Percentiles rank a stretch among this genome's conserved stretches.
Evolutionary conservation across 2,113 vertebrate genomes (phyloP).

Genomic region (Menura novaehollandiae): DNA sequence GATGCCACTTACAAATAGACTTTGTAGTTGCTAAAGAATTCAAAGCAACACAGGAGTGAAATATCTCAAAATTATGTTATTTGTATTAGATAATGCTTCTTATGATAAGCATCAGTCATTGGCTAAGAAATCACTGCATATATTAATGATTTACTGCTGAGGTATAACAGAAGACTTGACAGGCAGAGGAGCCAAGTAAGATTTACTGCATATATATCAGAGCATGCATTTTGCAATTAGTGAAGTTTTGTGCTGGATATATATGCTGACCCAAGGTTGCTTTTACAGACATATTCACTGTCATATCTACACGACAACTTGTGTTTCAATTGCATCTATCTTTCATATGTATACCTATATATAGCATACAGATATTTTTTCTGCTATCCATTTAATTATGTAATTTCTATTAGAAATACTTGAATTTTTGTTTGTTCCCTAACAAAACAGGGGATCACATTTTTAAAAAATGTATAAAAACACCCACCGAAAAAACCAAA

Average conservation of each 20-base stretch:
- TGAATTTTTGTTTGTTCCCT: background rate
- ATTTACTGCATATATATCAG: background rate
- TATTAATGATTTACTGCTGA: background rate
- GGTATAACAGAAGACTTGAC: background rate
- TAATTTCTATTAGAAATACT: background rate
- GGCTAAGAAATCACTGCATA: background rate
- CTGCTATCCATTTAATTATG: background rate
- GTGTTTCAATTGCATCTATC: background rate
- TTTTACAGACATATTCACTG: background rate
- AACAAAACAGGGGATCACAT: accelerated
- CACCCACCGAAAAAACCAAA: background rate
- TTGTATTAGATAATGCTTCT: background rate
- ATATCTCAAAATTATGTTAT: background rate
- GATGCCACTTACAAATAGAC: background rate
- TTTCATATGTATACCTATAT: background rate
- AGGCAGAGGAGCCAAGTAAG: background rate
- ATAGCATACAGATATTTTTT: background rate
- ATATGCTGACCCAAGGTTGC: background rate
- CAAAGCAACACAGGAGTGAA: background rate
- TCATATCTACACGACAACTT: background rate
- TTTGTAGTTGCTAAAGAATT: background rate
- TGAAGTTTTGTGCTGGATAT: background rate
- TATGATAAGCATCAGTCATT: background rate
- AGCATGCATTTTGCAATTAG: background rate
- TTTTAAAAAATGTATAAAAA: background rate